Evolutionary conservation across 2,888 invertebrate genomes (phyloP), one percentile per base, ranked within the genome.

Genomic region (Drosophila anomalata): DNA sequence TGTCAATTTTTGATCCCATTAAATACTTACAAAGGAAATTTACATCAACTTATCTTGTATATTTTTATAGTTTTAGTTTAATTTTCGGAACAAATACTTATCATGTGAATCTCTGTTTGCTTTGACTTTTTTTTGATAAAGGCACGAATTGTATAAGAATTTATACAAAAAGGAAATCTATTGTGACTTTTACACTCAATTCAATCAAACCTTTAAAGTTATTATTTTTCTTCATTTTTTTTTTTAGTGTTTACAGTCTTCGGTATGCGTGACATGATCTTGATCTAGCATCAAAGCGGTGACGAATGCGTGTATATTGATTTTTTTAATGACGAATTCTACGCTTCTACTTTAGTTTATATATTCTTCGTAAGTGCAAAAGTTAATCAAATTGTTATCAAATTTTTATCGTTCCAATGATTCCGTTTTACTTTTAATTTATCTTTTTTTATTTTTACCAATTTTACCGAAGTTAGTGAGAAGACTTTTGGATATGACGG

Each of bases 1-100:
- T 60, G 73, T 73, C 59, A 33, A 73, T 68, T 55, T 71, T 80
- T 85, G 85, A 82, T 80, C 80, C 80, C 80, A 48, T 80, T 78
- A 42, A 70, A 69, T 24, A 48, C 29, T 70, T 51, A 59, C 20
- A 48, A 69, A 70, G 61, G 36, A 69, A 69, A 69, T 41, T 50
- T 52, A 55, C 17, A 17, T 52, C 39, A 66, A 57, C 55, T 51
- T 41, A 67, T 46, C 44, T 29, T 57, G 20, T 44, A 56, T 56
- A 50, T 42, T 44, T 65, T 17, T 39, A 22, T 55, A 59, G 61
- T 60, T 17, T 36, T 20, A 26, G 9, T 55, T 54, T 48, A 22
- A 33, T 9, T 26, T 44, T 17, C 26, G 51, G 50, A 63, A 61
- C 63, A 14, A 63, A 66, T 54, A 29, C 36, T 46, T 46, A 9